phyloP scores from a whole-genome alignment of 1,140 invertebrate species.

The Danaus melanippus region DNA sequence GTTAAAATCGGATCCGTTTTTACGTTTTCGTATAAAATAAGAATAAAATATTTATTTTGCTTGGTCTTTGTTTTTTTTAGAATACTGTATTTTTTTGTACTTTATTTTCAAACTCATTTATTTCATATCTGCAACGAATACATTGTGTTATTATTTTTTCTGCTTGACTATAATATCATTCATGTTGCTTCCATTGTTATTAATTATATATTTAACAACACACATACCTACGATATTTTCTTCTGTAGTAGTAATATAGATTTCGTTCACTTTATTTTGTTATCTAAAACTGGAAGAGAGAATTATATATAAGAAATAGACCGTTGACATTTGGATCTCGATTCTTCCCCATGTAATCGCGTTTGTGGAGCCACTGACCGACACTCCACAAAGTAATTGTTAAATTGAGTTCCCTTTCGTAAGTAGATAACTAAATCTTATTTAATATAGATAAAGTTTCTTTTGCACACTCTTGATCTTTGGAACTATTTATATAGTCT shows the following conservation, averaged over 20 bases:
- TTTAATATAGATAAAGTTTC: slow-evolving; percentile 13
- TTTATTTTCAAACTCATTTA: slow-evolving; percentile 4
- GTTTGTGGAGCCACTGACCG: slow-evolving; percentile 11
- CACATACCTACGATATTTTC: not conserved
- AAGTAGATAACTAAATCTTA: slow-evolving; percentile 13
- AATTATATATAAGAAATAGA: slow-evolving; percentile 2
- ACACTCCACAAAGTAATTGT: slow-evolving; percentile 12
- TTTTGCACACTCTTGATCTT: slow-evolving; percentile 8
- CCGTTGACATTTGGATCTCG: slow-evolving; percentile 4
- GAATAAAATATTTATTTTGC: too few relatives aligned
- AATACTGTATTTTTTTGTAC: slow-evolving; percentile 9
- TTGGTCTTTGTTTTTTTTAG: slow-evolving; percentile 7
- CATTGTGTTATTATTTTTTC: slow-evolving; percentile 1
- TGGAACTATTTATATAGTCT: slow-evolving; percentile 5
- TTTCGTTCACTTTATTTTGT: not conserved
- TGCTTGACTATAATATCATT: not conserved
- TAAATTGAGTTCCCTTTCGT: slow-evolving; percentile 13
- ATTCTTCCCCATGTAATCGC: slow-evolving; percentile 8
- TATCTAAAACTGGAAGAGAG: not conserved
- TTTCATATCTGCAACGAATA: slow-evolving; percentile 1
- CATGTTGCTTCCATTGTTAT: not conserved
- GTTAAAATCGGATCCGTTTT: slow-evolving; percentile 11
- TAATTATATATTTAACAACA: not conserved
- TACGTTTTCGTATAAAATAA: slow-evolving; percentile 8
- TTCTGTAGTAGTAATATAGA: not conserved